phyloP scores from a whole-genome alignment of 2,888 invertebrate species.

The Drosophila falleni region DNA sequence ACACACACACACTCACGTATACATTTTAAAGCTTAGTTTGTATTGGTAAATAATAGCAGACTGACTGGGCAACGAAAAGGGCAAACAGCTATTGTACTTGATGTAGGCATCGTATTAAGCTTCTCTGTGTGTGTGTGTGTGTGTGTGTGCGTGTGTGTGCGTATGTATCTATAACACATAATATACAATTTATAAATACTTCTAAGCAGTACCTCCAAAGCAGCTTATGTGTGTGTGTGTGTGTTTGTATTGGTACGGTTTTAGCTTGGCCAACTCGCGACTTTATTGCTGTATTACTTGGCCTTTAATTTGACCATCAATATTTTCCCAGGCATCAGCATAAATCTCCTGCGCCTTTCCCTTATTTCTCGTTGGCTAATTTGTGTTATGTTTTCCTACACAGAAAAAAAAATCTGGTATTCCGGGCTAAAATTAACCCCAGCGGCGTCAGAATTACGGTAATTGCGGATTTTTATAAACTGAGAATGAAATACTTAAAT shows the following conservation, averaged over 20 bases:
- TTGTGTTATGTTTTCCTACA: conserved; percentile 63
- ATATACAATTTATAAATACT: conserved; percentile 79
- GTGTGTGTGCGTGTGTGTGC: conserved; percentile 20
- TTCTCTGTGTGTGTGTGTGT: conserved; percentile 18
- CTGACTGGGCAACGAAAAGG: conserved; percentile 56
- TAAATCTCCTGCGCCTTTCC: conserved; percentile 32
- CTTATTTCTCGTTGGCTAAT: conserved; percentile 55
- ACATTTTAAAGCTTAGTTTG: conserved; percentile 63
- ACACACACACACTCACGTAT: conserved; percentile 6
- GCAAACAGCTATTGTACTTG: conserved; percentile 69
- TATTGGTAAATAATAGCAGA: conserved; percentile 72
- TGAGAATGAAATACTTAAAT: too few species aligned
- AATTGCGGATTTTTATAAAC: too few species aligned
- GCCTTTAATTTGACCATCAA: conserved; percentile 77
- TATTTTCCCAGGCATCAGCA: conserved; percentile 58
- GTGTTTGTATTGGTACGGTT: conserved; percentile 18
- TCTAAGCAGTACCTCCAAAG: conserved; percentile 62
- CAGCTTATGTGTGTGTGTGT: conserved; percentile 7
- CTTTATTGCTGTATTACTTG: conserved; percentile 77
- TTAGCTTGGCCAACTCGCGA: conserved; percentile 49
- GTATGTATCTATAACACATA: conserved; percentile 60
- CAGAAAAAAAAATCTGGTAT: too few species aligned
- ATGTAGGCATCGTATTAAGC: conserved; percentile 48
- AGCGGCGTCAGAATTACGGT: too few species aligned
- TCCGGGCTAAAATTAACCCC: too few species aligned